Base-by-base conservation (phyloP, 2,888 invertebrate species). In the Agrotis segetum region DNA sequence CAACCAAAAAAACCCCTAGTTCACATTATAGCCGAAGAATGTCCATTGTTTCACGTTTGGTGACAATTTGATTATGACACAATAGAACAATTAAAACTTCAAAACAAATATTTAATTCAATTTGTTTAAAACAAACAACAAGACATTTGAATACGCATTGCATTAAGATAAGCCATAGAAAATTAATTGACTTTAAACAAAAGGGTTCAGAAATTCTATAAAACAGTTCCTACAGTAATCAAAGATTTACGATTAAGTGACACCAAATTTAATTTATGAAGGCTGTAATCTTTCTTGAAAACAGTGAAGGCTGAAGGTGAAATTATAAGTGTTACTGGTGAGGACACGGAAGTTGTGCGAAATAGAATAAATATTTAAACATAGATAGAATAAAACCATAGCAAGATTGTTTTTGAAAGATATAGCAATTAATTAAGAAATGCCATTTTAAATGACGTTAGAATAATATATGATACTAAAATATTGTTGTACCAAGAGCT, bases 111-210 rank as follows among this genome's bases (percentile, higher is more conserved):
- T 34, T 68, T 65, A 59, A 65, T 66, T 77, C 46, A 44, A 79
- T 77, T 77, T 64, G 77, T 71, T 50, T 58, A 77, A 79, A 79
- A 77, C 72, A 81, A 82, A 82, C 68, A 81, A 68, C 81, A 59
- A 65, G 65, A 66, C 67, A 77, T 72, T 77, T 58, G 53, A 79
- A 82, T 81, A 79, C 52, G 55, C 52, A 50, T 77, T 65, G 71
- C 71, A 77, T 67, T 77, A 47, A 64, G 77, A 77, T 71, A 67
- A 71, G 67, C 46, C 16, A 77, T 61, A 44, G 67, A 81, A 76
- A 53, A 62, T 77, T 76, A 81, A 77, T 67, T 67, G 72, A 66
- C 44, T 63, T 72, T 44, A 44, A 47, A 72, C 64, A 49, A 82
- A 77, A 66, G 50, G 62, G 65, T 58, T 65, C 21, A 55, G 65